Conservation (phyloP, 2,888 invertebrate species). For the Drosophila barbarae region DNA sequence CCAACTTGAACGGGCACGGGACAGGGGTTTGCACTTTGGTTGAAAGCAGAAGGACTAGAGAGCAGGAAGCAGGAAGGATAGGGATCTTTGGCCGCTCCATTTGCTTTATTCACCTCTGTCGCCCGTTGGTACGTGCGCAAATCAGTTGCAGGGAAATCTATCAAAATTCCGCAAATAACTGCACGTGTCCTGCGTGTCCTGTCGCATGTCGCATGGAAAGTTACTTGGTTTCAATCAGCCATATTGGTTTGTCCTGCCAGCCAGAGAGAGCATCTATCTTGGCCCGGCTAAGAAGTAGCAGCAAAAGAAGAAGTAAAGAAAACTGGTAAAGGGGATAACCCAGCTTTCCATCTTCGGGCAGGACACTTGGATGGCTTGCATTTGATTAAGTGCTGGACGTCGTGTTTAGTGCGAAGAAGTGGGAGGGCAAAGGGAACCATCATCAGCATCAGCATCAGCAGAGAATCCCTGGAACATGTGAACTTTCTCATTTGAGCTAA, state of each 20-base stretch:
- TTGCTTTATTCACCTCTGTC: conserved; percentile 42
- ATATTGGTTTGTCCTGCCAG: conserved; percentile 42
- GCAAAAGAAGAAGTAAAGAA: not conserved
- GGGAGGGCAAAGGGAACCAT: no score
- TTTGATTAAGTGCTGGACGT: conserved; percentile 69
- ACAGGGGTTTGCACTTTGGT: conserved; percentile 53
- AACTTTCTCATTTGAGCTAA: conserved; percentile 70
- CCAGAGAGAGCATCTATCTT: conserved; percentile 19
- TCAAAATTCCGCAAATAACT: conserved; percentile 67
- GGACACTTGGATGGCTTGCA: conserved; percentile 46
- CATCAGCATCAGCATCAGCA: not conserved
- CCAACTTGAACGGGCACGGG: conserved; percentile 17
- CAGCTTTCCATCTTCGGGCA: conserved; percentile 1
- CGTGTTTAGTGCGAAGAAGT: conserved; percentile 54
- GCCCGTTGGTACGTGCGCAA: conserved; percentile 46
- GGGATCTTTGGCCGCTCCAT: conserved; percentile 43
- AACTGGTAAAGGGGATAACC: not conserved
- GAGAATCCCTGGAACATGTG: conserved; percentile 49
- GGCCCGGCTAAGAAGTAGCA: not conserved
- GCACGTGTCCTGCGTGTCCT: conserved; percentile 50
- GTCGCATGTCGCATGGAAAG: conserved; percentile 39
- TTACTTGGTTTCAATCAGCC: conserved; percentile 64
- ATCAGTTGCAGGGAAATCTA: conserved; percentile 60
- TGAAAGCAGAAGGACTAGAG: conserved; percentile 5
- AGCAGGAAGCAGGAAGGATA: conserved; percentile 15